These are phyloP conservation scores for Anser cygnoides DNA, from an alignment of 2,113 vertebrate genomes.

Conservation along the genomic window DNA sequence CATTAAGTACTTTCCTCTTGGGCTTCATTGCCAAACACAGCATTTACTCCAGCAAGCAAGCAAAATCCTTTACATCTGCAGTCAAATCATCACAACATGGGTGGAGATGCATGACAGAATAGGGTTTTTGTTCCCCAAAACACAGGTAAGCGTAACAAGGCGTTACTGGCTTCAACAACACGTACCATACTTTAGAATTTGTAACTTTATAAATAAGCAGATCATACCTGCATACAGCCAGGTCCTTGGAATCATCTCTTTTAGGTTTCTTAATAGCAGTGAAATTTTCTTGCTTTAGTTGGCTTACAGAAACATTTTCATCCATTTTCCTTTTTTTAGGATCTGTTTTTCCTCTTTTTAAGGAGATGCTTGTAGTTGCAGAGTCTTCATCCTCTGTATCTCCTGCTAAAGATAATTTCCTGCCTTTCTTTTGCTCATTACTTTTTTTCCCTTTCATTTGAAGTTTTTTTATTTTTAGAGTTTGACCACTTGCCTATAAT, in stretches of 20 bases:
- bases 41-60: background rate
- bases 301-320: conserved; percentile 78
- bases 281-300: conserved; percentile 85
- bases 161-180: background rate
- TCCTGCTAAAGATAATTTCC: conserved; percentile 81
- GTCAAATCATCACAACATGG: background rate
- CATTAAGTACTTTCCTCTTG: background rate
- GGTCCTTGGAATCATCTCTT: conserved; percentile 90
- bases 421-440: conserved; percentile 87
- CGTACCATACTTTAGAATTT: background rate
- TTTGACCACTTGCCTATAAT: conserved; percentile 91
- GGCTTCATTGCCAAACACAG: background rate
- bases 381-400: conserved; percentile 87
- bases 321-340: conserved; percentile 89
- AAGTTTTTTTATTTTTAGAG: conserved; percentile 88
- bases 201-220: background rate
- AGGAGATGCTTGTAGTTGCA: conserved; percentile 83
- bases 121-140: background rate
- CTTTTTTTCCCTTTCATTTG: conserved; percentile 87
- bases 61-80: background rate
- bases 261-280: conserved; percentile 88
- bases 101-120: background rate
- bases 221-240: conserved; percentile 87
- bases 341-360: conserved; percentile 89
- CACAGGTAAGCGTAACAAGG: background rate